Evolutionary conservation across 2,888 invertebrate species (phyloP).

Genomic region (Netelia melanura): DNA sequence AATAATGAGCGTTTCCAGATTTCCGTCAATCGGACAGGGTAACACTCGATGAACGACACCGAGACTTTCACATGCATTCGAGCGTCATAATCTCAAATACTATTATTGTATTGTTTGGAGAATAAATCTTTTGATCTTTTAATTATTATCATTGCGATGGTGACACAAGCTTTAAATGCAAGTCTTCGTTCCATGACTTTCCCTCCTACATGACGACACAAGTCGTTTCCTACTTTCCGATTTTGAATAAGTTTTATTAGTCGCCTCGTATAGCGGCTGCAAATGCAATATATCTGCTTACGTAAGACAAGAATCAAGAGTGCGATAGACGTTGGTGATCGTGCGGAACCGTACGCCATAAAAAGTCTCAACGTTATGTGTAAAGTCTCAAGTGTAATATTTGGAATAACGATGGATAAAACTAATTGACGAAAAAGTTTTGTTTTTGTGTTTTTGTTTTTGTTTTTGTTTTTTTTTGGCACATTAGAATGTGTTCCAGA

Average conservation of each 20-base stretch:
- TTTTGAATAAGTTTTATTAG: slow-evolving; percentile 39
- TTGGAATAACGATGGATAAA: slow-evolving; percentile 34
- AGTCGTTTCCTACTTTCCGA: slow-evolving; percentile 37
- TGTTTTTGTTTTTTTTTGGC: slow-evolving; percentile 75
- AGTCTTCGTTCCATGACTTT: slow-evolving; percentile 15
- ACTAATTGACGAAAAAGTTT: slow-evolving; percentile 75
- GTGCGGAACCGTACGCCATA: slow-evolving; percentile 48
- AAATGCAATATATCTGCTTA: slow-evolving; percentile 25
- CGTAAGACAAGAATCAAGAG: slow-evolving; percentile 38
- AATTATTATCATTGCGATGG: slow-evolving; percentile 19
- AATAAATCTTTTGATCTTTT: slow-evolving; percentile 17
- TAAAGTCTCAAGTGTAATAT: slow-evolving; percentile 53
- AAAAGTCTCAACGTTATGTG: slow-evolving; percentile 46
- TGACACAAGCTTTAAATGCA: slow-evolving; percentile 18
- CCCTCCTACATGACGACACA: slow-evolving; percentile 10
- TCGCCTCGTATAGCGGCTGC: not conserved
- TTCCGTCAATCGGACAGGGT: slow-evolving; percentile 57
- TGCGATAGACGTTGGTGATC: slow-evolving; percentile 53
- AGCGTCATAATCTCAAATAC: slow-evolving; percentile 29
- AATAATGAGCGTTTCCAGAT: slow-evolving; percentile 41
- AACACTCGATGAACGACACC: slow-evolving; percentile 47
- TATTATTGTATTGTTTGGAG: slow-evolving; percentile 22
- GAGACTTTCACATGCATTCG: slow-evolving; percentile 53
- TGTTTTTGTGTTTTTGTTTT: not conserved
- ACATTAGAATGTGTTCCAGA: slow-evolving; percentile 83